Evolutionary conservation across 2,888 invertebrate genomes (phyloP).

Genomic region (Luperina nickerlii): DNA sequence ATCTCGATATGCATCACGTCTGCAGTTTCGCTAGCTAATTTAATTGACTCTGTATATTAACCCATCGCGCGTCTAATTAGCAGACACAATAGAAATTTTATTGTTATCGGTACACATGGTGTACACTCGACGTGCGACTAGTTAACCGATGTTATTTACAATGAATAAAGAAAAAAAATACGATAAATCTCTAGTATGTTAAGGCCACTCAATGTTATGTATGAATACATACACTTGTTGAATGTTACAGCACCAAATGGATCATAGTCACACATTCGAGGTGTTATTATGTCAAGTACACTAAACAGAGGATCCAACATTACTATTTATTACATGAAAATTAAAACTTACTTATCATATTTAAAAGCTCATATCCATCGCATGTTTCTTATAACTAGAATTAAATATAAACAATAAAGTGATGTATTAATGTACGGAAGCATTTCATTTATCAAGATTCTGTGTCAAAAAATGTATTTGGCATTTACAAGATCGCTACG

Average conservation of each 20-base stretch:
- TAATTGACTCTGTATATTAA: background rate
- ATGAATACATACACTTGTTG: constrained; percentile 67
- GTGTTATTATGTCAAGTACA: constrained; percentile 61
- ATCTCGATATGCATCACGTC: background rate
- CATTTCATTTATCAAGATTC: constrained; percentile 64
- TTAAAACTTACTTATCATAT: constrained; percentile 61
- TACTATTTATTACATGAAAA: constrained; percentile 44
- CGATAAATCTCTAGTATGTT: constrained; percentile 73
- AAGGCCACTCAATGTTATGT: constrained; percentile 80
- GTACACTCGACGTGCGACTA: too few species aligned
- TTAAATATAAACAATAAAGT: constrained; percentile 66
- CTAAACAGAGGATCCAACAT: constrained; percentile 65
- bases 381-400: constrained; percentile 63
- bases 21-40: background rate
- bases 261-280: constrained; percentile 41
- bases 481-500: constrained; percentile 73
- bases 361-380: constrained; percentile 70
- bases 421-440: constrained; percentile 71
- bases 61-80: too few species aligned
- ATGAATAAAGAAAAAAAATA: constrained; percentile 74
- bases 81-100: too few species aligned
- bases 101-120: too few species aligned
- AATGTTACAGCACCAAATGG: constrained; percentile 76
- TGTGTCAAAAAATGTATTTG: constrained; percentile 74
- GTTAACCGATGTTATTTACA: constrained; percentile 86